phyloP scores from a whole-genome alignment of 2,113 vertebrate species.

The Mirounga angustirostris region DNA sequence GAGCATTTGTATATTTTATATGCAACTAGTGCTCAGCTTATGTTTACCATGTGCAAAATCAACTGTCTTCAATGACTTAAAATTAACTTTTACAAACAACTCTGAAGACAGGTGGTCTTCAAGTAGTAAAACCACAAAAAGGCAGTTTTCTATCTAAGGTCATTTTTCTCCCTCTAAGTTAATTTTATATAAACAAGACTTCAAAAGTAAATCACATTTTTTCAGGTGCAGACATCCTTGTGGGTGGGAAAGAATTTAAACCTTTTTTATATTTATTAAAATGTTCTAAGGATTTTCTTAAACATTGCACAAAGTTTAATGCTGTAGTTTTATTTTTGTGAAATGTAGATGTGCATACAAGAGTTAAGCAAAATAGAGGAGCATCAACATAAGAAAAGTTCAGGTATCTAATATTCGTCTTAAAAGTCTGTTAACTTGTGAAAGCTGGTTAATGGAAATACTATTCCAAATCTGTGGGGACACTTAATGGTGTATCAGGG shows the following conservation, averaged over 20 bases:
- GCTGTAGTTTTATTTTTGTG: constrained; percentile 85
- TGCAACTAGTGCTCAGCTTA: constrained; percentile 84
- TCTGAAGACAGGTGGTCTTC: constrained; percentile 85
- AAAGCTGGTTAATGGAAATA: constrained; percentile 80
- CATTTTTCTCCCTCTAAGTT: constrained; percentile 85
- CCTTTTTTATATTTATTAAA: constrained; percentile 89
- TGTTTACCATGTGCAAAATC: constrained; percentile 88
- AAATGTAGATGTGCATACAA: constrained; percentile 77
- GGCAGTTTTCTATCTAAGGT: constrained; percentile 86
- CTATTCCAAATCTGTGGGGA: constrained; percentile 79
- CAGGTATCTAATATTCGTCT: constrained; percentile 80
- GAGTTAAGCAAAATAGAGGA: constrained; percentile 80
- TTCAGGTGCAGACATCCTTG: constrained; percentile 88
- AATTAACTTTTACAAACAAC: constrained; percentile 85
- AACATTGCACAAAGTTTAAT: constrained; percentile 84
- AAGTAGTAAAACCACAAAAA: constrained; percentile 78
- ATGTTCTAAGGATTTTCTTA: constrained; percentile 88
- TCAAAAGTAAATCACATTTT: constrained; percentile 87
- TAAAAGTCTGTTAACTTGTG: constrained; percentile 83
- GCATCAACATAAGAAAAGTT: constrained; percentile 81
- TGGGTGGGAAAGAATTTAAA: constrained; percentile 86
- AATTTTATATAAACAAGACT: constrained; percentile 89
- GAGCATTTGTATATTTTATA: constrained; percentile 91
- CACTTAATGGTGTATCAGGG: constrained; percentile 81
- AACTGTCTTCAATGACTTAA: constrained; percentile 83